Evolutionary conservation across 1,140 invertebrate genomes (phyloP).

Genomic region (Cryptotermes secundus): DNA sequence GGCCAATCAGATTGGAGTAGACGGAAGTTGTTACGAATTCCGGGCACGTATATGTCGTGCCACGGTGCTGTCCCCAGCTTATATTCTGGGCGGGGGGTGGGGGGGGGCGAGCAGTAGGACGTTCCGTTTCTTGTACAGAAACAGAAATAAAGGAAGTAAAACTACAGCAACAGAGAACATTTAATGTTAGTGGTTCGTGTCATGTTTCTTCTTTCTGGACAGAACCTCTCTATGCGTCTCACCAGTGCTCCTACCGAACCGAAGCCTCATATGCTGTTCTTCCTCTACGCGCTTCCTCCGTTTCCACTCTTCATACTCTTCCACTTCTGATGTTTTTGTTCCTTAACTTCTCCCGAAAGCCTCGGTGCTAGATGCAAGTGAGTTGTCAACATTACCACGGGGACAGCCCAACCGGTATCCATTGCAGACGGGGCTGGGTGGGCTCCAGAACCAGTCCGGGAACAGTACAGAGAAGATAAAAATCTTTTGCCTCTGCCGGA

Average conservation of each 20-base stretch:
- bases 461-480: no score
- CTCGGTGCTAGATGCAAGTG: no score
- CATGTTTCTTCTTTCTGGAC: neutral
- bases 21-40: constrained; percentile 19
- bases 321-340: neutral
- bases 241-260: no score
- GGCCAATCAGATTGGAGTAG: constrained; percentile 5
- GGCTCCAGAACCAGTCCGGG: no score
- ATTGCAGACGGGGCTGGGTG: no score
- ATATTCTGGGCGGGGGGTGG: neutral
- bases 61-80: constrained; percentile 6
- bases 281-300: neutral
- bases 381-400: no score
- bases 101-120: no score
- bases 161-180: constrained; percentile 6
- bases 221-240: neutral
- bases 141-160: constrained; percentile 10
- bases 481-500: no score
- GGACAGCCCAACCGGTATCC: no score
- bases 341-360: no score
- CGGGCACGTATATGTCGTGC: constrained; percentile 1
- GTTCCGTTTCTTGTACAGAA: neutral
- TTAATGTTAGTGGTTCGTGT: neutral
- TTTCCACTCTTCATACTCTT: neutral
- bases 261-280: neutral